Percentiles rank a stretch among this genome's conserved stretches.
phyloP scores from a whole-genome alignment of 2,113 vertebrate genomes.

The Chelonoidis abingdonii region DNA sequence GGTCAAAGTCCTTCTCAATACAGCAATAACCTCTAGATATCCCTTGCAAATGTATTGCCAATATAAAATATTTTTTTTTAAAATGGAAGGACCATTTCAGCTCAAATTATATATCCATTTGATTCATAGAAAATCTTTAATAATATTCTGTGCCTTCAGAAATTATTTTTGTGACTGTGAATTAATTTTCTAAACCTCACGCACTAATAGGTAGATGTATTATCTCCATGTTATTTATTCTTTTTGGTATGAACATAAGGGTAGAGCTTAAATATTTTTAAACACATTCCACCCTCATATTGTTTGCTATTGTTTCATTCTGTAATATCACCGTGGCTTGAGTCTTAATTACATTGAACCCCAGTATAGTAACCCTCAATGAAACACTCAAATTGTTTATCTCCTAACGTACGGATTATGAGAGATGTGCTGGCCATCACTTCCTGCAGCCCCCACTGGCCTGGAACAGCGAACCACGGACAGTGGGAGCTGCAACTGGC shows the following conservation, averaged over 20 bases:
- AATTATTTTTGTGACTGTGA: neutral
- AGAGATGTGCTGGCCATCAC: no score
- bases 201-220: neutral
- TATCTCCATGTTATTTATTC: neutral
- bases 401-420: neutral
- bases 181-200: neutral
- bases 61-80: neutral
- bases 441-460: no score
- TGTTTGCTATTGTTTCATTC: neutral
- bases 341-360: slow-evolving; percentile 18
- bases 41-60: neutral
- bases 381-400: neutral
- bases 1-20: rapidly evolving
- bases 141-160: neutral
- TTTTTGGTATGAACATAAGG: neutral
- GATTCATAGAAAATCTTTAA: neutral
- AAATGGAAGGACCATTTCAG: rapidly evolving
- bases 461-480: no score
- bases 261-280: neutral
- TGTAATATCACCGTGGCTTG: neutral
- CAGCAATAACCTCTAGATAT: neutral
- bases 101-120: neutral
- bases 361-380: neutral
- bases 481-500: no score
- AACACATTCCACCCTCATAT: neutral